Conservation (phyloP, 2,113 vertebrate species). For the Platysteira castanea region DNA sequence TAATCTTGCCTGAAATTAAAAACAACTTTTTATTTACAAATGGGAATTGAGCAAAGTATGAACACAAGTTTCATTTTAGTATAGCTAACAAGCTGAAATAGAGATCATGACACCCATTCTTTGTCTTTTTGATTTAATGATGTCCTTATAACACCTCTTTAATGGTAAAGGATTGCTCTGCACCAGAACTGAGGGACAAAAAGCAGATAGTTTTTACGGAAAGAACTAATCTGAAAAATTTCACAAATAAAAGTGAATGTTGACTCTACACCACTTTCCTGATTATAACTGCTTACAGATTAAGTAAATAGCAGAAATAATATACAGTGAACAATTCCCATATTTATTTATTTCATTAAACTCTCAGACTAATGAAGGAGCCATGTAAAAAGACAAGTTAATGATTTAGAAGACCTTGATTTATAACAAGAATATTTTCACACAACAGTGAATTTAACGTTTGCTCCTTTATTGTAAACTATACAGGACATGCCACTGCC, state of each 20-base stretch:
- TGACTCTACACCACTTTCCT: not conserved
- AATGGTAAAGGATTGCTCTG: not conserved
- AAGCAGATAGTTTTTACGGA: not conserved
- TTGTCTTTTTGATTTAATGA: not conserved
- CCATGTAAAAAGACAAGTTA: not conserved
- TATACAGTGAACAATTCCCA: not conserved
- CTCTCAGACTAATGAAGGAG: not conserved
- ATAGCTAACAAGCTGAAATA: not conserved
- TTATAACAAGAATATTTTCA: not conserved
- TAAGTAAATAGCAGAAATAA: not conserved
- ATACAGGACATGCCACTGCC: not conserved
- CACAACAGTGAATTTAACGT: not conserved
- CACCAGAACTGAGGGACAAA: not conserved
- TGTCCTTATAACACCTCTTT: not conserved
- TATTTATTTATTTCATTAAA: not conserved
- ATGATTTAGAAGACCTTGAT: not conserved
- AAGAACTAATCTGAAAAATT: not conserved
- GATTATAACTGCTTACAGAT: not conserved
- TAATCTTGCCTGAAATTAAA: constrained; percentile 83
- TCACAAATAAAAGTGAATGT: not conserved
- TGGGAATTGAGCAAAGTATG: not conserved
- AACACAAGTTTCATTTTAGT: not conserved
- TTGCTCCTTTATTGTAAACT: not conserved
- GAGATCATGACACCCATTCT: not conserved
- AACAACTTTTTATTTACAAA: not conserved